A percentile compares a stretch with the other conserved stretches of the same genome.
Evolutionary conservation across 1,140 invertebrate species (phyloP).

Genomic region (Alviniconcha marisindica): DNA sequence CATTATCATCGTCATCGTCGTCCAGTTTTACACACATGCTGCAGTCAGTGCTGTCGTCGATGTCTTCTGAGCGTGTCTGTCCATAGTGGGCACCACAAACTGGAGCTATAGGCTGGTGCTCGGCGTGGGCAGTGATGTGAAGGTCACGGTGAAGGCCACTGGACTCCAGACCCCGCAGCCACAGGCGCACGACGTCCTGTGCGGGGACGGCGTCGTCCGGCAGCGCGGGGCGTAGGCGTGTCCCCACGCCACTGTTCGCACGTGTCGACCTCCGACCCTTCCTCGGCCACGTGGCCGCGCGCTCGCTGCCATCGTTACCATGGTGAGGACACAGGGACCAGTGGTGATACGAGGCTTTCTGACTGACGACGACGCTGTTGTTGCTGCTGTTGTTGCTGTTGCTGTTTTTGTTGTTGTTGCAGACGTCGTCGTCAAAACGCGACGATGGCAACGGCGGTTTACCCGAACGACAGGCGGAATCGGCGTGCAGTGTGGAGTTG

Average conservation of each 20-base stretch:
- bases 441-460: too few species aligned
- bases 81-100: too few species aligned
- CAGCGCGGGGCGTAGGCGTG: not conserved
- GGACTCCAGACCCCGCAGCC: conserved; percentile 1
- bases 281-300: not conserved
- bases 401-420: not conserved
- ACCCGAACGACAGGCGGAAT: too few species aligned
- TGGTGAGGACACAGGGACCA: not conserved
- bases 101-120: too few species aligned
- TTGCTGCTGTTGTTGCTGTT: too few species aligned
- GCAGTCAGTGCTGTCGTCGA: not conserved
- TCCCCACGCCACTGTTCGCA: too few species aligned
- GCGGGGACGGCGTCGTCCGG: not conserved
- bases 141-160: too few species aligned
- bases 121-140: too few species aligned
- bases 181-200: not conserved
- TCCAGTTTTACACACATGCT: not conserved
- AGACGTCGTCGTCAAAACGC: not conserved
- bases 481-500: too few species aligned
- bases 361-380: not conserved
- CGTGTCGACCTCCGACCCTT: not conserved
- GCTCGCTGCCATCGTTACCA: not conserved
- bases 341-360: not conserved
- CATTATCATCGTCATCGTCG: not conserved
- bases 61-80: too few species aligned